A percentile compares a stretch with the other conserved stretches of the same genome.
These are phyloP conservation scores for Ispidina lecontei DNA, from an alignment of 2,797 vertebrate species.

Conservation along the genomic window DNA sequence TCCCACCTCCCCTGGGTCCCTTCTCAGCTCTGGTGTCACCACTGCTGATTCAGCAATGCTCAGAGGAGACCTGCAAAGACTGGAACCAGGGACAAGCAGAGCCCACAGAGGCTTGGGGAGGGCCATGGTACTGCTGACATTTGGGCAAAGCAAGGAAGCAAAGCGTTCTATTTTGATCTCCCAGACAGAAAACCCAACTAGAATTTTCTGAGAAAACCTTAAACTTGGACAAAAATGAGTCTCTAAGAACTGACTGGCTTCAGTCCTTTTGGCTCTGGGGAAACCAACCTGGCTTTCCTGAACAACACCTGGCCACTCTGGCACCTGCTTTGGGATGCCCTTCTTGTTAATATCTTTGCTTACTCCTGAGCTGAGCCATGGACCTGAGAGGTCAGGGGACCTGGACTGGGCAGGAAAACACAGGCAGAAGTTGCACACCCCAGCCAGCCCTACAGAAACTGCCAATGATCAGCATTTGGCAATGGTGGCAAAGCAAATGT, in stretches of 20 bases:
- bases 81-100: background rate
- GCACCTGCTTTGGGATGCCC: background rate
- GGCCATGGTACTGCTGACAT: background rate
- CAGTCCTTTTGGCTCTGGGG: background rate
- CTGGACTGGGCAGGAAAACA: background rate
- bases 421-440: rapidly evolving
- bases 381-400: background rate
- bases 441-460: background rate
- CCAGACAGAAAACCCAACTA: background rate
- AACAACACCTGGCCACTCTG: background rate
- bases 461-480: background rate
- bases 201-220: background rate
- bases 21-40: rapidly evolving
- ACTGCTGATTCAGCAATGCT: rapidly evolving
- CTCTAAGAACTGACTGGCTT: background rate
- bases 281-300: background rate
- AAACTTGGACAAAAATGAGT: background rate
- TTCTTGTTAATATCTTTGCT: background rate
- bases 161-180: background rate
- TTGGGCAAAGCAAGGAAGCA: background rate
- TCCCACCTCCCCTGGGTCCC: rapidly evolving
- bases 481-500: rapidly evolving
- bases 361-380: background rate
- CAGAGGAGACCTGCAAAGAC: background rate
- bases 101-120: background rate